Evolutionary conservation across 2,797 vertebrate genomes (phyloP).

Genomic region (Capromys pilorides): DNA sequence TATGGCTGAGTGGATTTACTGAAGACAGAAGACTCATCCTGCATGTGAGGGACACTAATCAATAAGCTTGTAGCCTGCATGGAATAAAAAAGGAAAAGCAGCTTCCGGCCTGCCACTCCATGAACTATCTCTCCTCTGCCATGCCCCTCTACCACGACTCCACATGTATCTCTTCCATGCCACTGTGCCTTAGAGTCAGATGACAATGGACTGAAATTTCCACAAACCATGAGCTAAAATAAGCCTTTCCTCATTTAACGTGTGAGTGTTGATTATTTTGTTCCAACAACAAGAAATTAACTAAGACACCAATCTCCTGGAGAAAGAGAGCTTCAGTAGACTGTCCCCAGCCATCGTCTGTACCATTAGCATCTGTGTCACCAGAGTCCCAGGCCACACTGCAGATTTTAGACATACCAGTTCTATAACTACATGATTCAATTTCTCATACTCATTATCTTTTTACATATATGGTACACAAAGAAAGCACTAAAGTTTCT

Average conservation of each 20-base stretch:
- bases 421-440: too few species aligned
- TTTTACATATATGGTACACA: too few species aligned
- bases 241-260: neutral
- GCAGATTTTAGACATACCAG: neutral
- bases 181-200: neutral
- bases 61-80: neutral
- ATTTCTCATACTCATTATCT: neutral
- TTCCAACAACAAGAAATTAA: neutral
- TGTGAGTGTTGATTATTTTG: neutral
- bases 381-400: neutral
- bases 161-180: neutral
- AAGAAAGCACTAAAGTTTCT: neutral
- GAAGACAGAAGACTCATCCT: neutral
- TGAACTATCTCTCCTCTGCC: too few species aligned
- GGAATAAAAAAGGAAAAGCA: neutral
- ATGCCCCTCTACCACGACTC: neutral
- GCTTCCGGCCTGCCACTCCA: too few species aligned
- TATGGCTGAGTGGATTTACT: neutral
- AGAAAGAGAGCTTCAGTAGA: neutral
- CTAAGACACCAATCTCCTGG: neutral
- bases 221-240: neutral
- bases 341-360: too few species aligned
- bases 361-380: neutral
- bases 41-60: neutral
- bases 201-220: neutral